Evolutionary conservation across 2,113 vertebrate genomes (phyloP), one percentile per base, ranked within the genome.

Genomic region (Vicugna pacos): DNA sequence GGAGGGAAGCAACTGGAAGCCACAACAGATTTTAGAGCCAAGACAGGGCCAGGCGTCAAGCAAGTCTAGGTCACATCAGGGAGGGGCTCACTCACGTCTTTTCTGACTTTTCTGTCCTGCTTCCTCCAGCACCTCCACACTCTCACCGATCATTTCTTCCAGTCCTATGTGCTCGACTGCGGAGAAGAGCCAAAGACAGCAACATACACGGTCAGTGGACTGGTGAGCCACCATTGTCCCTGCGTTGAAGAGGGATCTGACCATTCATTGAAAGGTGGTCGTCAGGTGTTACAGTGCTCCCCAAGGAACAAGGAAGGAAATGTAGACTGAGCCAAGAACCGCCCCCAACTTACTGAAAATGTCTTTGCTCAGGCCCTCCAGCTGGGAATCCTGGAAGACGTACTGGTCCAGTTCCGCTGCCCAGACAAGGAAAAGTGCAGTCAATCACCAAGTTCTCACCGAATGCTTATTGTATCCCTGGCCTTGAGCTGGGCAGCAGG

Each of bases 371-470:
- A 96, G 97, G 69, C 97, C 98, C 32, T 99, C 99, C 60, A 97
- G 96, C 42, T 97, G 96, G 0, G 97, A 97, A 94, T 99, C 99
- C 96, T 98, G 97, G 84, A 99, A 98, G 52, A 99, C 97, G 8
- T 99, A 99, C 77, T 98, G 98, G 89, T 98, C 98, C 95, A 99
- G 95, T 94, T 96, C 98, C 95, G 98, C 99, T 99, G 96, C 17
- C 30, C 97, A 89, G 73, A 73, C 32, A 22, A 95, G 24, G 69
- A 77, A 35, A 64, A 80, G 60, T 48, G 10, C 12, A 86, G 67
- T 96, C 58, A 82, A 10, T 73, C 80, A 58, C 3, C 26, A 22
- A 20, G n/a, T 9, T 64, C 67, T 77, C 48, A 19, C 8, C 0
- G 26, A 42, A 46, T 8, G 13, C 73, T 48, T 65, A 22, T 26